Evolutionary conservation across 2,888 invertebrate species (phyloP), one percentile per base, ranked within the genome.

Genomic region (Fragum whitleyi): DNA sequence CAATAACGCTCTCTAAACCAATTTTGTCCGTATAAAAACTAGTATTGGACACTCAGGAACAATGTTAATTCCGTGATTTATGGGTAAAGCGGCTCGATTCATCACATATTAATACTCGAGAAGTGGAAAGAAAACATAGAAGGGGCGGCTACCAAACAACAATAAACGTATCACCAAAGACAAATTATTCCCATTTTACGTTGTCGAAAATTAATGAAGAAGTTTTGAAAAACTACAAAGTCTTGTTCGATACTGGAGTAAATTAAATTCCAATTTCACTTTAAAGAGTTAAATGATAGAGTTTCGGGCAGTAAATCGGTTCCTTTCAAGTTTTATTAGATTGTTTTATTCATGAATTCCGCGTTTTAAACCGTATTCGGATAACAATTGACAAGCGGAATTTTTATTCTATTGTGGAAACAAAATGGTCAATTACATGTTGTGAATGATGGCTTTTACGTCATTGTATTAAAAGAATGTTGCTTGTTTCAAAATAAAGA

Each of bases 181-280:
- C 83, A 83, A 83, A 83, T 83, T 83, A 83, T 79, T 71, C 47
- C 79, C 70, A 74, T 79, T 75, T 79, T 69, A 65, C 65, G 32
- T 47, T 67, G 67, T 53, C 23, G 53, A 59, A 79, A 77, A 83
- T 83, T 77, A 77, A 79, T 77, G 83, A 79, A 57, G 39, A 36
- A 36, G 36, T 39, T 47, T 47, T 19, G n/a, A n/a, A 42, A 32
- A 23, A 26, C 65, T 65, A 42, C 65, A 42, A 65, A 65, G 65
- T 65, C 65, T 16, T 47, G 47, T 36, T 65, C 39, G 65, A 65
- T 36, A 68, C 73, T 68, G 75, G 76, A 82, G 75, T 78, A 82
- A 82, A 82, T 83, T 83, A 83, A 83, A 83, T 83, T 83, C 83
- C 70, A 83, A 83, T 83, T 83, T 79, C 76, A 71, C 69, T 75